Base-by-base conservation (phyloP, 1,140 invertebrate species). In the Alviniconcha marisindica region DNA sequence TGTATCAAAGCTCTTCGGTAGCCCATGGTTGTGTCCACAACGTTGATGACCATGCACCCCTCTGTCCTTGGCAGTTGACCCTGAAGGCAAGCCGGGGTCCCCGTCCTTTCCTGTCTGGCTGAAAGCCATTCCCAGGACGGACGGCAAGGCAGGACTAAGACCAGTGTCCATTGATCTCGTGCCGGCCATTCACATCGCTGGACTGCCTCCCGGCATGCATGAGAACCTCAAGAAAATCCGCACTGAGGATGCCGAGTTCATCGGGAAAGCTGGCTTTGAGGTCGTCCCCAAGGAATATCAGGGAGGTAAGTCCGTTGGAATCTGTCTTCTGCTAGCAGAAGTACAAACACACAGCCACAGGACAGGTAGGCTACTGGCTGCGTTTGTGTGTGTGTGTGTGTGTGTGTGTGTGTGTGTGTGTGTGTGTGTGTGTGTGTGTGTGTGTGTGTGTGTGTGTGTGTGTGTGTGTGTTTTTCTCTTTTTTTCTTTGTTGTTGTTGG, bases 251-350 rank as follows among this genome's bases (percentile, higher is more conserved):
- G 18, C 0, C 1, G 77, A 80, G 18, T 12, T 15, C 36, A 80
- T 80, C 31, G 42, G 18, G 21, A 80, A 66, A 14, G 77, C n/a
- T 21, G 77, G 77, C 3, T 80, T 66, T 60, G 28, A 80, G 36
- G 36, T 80, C 33, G 14, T 80, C 31, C 54, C 77, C 1, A 80
- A 80, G 42, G 77, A 80, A 38, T 80, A 44, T 28, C 24, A 33
- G 15, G 24, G 31, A 40, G 56, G 77, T 80, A n/a, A 36, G 77
- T 54, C 24, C 2, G 28, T 71, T n/a, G n/a, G n/a, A n/a, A n/a
- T n/a, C n/a, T n/a, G n/a, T n/a, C n/a, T n/a, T n/a, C n/a, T n/a
- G n/a, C n/a, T n/a, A n/a, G n/a, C n/a, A n/a, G n/a, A n/a, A n/a
- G n/a, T n/a, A n/a, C n/a, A n/a, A n/a, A n/a, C n/a, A n/a, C n/a